Conservation (phyloP, 2,888 invertebrate species). For the Ethmia dodecea region DNA sequence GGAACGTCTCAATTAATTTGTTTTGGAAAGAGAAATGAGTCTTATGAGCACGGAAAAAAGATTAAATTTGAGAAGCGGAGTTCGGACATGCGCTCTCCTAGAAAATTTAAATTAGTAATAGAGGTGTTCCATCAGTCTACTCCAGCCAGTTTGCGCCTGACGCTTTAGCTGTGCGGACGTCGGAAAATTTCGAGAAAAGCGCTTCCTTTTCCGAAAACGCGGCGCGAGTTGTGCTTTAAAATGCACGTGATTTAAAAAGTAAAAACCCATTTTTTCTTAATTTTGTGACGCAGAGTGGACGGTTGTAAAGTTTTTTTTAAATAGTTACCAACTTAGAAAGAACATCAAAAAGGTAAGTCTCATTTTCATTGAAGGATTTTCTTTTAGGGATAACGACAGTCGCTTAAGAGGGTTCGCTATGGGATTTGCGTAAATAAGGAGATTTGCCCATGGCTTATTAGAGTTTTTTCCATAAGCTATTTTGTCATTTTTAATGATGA, state of each 20-base stretch:
- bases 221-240: too few relatives aligned
- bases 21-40: slow-evolving; percentile 1
- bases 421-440: slow-evolving; percentile 29
- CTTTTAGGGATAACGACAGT: slow-evolving; percentile 12
- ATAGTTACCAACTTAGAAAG: not conserved
- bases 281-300: too few relatives aligned
- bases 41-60: not conserved
- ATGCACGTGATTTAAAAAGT: too few relatives aligned
- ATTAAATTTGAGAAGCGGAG: slow-evolving; percentile 10
- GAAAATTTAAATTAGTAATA: slow-evolving; percentile 26
- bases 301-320: slow-evolving; percentile 4
- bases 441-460: too few relatives aligned
- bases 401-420: slow-evolving; percentile 24
- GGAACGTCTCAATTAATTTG: slow-evolving; percentile 3
- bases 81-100: slow-evolving; percentile 33
- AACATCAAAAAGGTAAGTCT: slow-evolving; percentile 19
- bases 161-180: too few relatives aligned
- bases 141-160: slow-evolving; percentile 37
- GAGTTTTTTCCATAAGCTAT: too few relatives aligned
- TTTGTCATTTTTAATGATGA: too few relatives aligned
- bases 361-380: slow-evolving; percentile 5
- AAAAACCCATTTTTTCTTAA: too few relatives aligned
- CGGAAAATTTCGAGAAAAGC: too few relatives aligned
- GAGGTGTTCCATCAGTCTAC: slow-evolving; percentile 54
- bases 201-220: too few relatives aligned